Evolutionary conservation across 2,888 invertebrate species (phyloP), one percentile per base, ranked within the genome.

Genomic region (Drosophila austrosaltans): DNA sequence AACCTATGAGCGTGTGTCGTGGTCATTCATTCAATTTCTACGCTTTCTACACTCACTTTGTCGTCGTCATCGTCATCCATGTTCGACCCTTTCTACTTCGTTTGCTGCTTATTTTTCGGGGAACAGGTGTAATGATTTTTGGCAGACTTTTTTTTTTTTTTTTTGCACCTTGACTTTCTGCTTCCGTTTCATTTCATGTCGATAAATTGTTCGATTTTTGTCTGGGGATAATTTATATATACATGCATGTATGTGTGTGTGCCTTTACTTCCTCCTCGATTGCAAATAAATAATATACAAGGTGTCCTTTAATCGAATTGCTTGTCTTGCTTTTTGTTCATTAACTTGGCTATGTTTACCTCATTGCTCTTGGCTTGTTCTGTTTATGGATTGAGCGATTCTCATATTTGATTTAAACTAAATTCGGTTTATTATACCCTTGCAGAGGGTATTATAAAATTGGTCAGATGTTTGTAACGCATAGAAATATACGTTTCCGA

Each of bases 71-170:
- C 54, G 53, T 57, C 57, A 10, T 32, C 53, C 7, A 3, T 22
- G 10, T 22, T 22, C 12, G 39, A 22, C 36, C 8, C 36, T 63
- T 61, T 56, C 16, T 16, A 16, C 56, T 68, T 68, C 40, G 48
- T 63, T 20, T 30, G 10, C 25, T 40, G 25, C 30, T 20, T 8
- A 16, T 28, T 32, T 39, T 8, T 42, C 12, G 25, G 22, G 16
- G 83, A 84, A 89, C 87, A 89, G 87, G 90, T 88, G 87, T 81
- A 90, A 89, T 84, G 87, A 89, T 90, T 85, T 89, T 72, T 74
- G 58, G 32, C 39, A 75, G 69, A 16, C 16, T 16, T 16, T 72
- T 12, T 10, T 48, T 20, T 44, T 44, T 48, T 20, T 5, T 44
- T 44, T 74, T 84, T 87, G 86, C 85, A 85, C 85, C 88, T 89